Evolutionary conservation across 2,113 vertebrate species (phyloP), one percentile per base, ranked within the genome.

Genomic region (Thinocorus orbignyianus): DNA sequence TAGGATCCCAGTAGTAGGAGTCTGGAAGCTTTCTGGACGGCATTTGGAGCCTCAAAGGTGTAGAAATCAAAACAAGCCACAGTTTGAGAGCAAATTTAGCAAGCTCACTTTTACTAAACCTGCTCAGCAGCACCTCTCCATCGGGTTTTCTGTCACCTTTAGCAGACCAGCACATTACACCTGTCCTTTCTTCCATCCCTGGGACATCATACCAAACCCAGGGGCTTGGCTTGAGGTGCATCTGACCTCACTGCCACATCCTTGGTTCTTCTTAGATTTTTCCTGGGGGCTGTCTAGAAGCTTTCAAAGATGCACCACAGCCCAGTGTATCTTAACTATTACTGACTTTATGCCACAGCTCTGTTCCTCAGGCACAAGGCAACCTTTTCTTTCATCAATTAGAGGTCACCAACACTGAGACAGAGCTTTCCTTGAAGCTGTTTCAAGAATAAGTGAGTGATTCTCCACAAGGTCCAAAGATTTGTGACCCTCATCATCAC

Each of bases 371-470:
- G 86, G 88, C 86, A 79, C 37, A 55, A 74, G 19, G n/a, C 68
- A 92, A 92, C 88, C 55, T 95, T 87, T 89, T 60, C 49, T 44
- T 81, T 33, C 48, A 41, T 15, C 49, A 20, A 51, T 57, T 33
- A 70, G 55, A 82, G 66, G 70, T 84, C 57, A 61, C 0, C 0
- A 52, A 48, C 1, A 1, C 77, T 22, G 35, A 72, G 57, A 76
- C 48, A 79, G 52, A 79, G 35, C 33, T 65, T 26, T 35, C 74
- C 81, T 84, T 91, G 61, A 64, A 92, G 77, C 17, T 71, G 48
- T 39, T 54, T 71, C 73, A 71, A 51, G 65, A 89, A 84, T 57
- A 51, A 55, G 80, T 4, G 39, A 74, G 24, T 10, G 33, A 68
- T 41, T 70, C 48, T 88, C 46, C 2, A 3, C 30, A 81, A 81